phyloP scores from a whole-genome alignment of 2,113 vertebrate genomes.

The Danionella cerebrum region DNA sequence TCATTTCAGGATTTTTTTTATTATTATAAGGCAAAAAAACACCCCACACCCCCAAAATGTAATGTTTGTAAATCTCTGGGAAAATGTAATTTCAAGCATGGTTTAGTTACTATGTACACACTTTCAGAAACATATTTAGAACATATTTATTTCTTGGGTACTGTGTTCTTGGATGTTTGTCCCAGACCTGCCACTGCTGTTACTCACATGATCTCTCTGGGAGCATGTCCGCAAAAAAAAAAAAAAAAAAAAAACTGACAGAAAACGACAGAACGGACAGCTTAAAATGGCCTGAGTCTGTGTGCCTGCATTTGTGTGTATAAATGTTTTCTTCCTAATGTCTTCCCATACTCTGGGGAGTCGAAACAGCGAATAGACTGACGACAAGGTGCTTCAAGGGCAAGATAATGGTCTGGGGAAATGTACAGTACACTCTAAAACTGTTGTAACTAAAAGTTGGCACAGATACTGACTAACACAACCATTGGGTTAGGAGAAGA shows the following conservation, averaged over 20 bases:
- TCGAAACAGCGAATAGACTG: neutral
- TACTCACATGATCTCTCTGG: neutral
- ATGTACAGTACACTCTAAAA: neutral
- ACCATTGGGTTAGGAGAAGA: no score
- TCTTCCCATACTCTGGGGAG: neutral
- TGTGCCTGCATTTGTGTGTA: neutral
- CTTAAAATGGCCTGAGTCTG: neutral
- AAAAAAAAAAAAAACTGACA: slow-evolving; percentile 18
- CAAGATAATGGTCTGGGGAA: neutral
- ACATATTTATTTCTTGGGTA: no score
- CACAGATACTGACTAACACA: no score
- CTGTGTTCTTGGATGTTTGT: neutral
- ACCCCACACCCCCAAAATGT: no score
- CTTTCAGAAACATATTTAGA: no score
- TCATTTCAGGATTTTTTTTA: no score
- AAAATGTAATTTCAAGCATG: no score
- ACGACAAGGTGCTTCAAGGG: neutral
- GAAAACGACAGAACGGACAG: slow-evolving; percentile 12
- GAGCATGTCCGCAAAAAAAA: slow-evolving; percentile 15
- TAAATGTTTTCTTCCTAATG: slow-evolving; percentile 2
- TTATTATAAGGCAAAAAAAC: no score
- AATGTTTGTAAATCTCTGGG: no score
- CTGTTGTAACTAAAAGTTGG: no score
- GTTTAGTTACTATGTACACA: no score
- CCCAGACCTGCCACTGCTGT: neutral